phyloP scores from a whole-genome alignment of 2,113 vertebrate genomes.

The Xyliphius kryptos region DNA sequence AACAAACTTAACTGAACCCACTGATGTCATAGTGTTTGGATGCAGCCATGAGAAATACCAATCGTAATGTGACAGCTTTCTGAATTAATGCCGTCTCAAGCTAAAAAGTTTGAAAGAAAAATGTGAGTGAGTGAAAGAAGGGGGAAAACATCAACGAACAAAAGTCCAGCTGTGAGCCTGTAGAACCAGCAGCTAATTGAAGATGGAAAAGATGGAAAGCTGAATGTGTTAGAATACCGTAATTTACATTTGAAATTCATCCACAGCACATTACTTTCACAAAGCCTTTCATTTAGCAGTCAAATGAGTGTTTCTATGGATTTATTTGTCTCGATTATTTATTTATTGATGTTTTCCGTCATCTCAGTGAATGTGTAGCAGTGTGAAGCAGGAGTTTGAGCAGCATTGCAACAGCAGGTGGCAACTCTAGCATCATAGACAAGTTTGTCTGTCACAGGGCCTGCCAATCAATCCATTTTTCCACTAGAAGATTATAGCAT shows the following conservation, averaged over 20 bases:
- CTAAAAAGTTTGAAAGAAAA: constrained; percentile 26
- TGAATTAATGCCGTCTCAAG: constrained; percentile 39
- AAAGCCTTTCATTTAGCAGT: constrained; percentile 43
- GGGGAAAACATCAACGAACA: constrained; percentile 44
- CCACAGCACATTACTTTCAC: constrained; percentile 47
- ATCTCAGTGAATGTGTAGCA: constrained; percentile 39
- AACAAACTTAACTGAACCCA: constrained; percentile 35
- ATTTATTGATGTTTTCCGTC: constrained; percentile 48
- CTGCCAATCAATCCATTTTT: constrained; percentile 38
- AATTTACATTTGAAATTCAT: constrained; percentile 50
- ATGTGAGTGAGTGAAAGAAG: constrained; percentile 28
- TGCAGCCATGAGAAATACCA: constrained; percentile 34
- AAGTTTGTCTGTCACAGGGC: constrained; percentile 35
- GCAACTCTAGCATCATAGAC: constrained; percentile 41
- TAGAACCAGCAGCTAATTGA: constrained; percentile 41
- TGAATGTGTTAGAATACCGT: constrained; percentile 43
- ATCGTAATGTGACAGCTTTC: constrained; percentile 33
- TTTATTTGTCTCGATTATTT: constrained; percentile 48
- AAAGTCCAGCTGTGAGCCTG: constrained; percentile 54
- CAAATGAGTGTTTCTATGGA: constrained; percentile 49
- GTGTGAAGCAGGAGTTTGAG: constrained; percentile 44
- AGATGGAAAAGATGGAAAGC: constrained; percentile 45
- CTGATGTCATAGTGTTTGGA: constrained; percentile 45
- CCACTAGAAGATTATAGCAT: constrained; percentile 17
- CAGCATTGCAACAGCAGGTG: constrained; percentile 49